Evolutionary conservation across 2,797 vertebrate genomes (phyloP), one percentile per base, ranked within the genome.

Genomic region (Eupleurogrammus muticus): DNA sequence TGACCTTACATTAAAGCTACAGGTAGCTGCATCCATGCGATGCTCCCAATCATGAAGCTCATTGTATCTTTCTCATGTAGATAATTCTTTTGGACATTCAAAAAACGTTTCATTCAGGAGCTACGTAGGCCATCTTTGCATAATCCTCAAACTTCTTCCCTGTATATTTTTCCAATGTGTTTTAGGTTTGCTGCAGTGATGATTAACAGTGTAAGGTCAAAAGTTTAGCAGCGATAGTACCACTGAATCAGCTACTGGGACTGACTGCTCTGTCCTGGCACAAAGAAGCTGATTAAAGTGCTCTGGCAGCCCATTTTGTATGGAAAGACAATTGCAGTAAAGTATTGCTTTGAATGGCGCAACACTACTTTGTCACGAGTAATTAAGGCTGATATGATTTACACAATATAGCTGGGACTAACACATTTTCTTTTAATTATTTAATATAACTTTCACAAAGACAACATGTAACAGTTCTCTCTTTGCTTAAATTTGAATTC

Each of bases 211-310:
- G 12, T 53, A 24, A 56, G 54, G 57, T 9, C 54, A 21, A 1
- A 51, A 7, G 49, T 66, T 61, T 19, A 62, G 44, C 50, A 12
- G 23, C 16, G 19, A 0, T 46, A 24, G 42, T 20, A n/a, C 50
- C 59, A 47, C 36, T 42, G 19, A n/a, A 56, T 48, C 53, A 28
- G 56, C 58, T 67, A 23, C 3, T 23, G 51, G 75, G 60, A 28
- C 70, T 53, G 57, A 44, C 70, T 75, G 61, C 54, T 50, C 48
- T 68, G 44, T 67, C 66, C 65, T 50, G 60, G 48, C 52, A 75
- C 34, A 68, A 54, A 36, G 56, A 20, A 60, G 20, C 0, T 17
- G 34, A 79, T 83, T 56, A 47, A 66, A 73, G 14, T 50, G 52
- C 59, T 55, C 59, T 66, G 69, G 0, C 49, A 49, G 49, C 56